Conservation (phyloP, 2,797 vertebrate species). For the Coccyzus lansbergi region DNA sequence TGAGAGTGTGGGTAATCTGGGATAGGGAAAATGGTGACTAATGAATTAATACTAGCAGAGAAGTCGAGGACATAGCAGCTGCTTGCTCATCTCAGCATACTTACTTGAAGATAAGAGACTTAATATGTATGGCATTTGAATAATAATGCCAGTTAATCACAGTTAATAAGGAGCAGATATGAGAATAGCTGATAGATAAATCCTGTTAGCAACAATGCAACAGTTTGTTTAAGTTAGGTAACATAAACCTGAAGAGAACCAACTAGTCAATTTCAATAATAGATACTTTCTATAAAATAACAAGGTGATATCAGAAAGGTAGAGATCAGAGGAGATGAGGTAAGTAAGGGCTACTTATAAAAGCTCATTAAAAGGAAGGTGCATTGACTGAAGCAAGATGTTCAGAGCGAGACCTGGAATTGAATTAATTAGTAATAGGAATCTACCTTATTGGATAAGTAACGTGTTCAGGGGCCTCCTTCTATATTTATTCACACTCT, state of each 20-base stretch:
- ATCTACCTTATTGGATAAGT: neutral
- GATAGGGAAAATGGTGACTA: neutral
- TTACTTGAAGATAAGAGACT: neutral
- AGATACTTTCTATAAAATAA: neutral
- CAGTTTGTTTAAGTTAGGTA: neutral
- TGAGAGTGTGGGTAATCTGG: neutral
- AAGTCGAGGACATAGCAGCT: neutral
- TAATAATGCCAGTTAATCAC: neutral
- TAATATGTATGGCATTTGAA: neutral
- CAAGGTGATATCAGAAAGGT: neutral
- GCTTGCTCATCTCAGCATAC: neutral
- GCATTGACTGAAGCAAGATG: neutral
- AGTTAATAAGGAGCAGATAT: neutral
- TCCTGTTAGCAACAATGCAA: neutral
- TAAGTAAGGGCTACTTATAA: neutral
- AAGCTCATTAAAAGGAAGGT: neutral
- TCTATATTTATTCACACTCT: neutral
- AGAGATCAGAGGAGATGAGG: rapidly evolving
- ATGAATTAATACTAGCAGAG: neutral
- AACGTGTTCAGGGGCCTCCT: neutral
- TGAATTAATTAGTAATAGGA: neutral
- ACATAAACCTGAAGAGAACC: neutral
- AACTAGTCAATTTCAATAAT: neutral
- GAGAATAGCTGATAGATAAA: neutral
- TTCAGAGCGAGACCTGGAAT: neutral